Base-by-base conservation (phyloP, 2,888 invertebrate species). In the Pristionchus exspectatus region DNA sequence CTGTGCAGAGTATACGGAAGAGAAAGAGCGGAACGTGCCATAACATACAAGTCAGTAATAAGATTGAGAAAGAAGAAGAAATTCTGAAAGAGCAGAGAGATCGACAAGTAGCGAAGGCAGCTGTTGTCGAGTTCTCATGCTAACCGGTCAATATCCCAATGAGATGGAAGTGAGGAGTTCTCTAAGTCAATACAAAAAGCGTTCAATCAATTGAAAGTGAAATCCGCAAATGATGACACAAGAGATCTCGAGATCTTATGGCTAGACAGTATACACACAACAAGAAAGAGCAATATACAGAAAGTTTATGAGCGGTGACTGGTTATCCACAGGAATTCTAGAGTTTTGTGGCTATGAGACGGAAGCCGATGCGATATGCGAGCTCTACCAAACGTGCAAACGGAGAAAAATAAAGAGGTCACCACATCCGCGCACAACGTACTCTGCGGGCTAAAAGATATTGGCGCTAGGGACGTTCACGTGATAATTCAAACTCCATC, bases 61-160 rank as follows among this genome's bases (percentile, higher is more conserved):
- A 30, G 72, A 74, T 38, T 18, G 27, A 66, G 66, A 33, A 74
- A 74, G 72, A 74, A 69, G 30, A 74, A 16, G 72, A 50, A 50
- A 21, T 56, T 56, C 33, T 2, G 14, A 74, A 21, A 38, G 72
- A 74, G 33, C 30, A 74, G 38, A 18, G 72, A 38, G 33, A 74
- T 74, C 38, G 33, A 74, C n/a, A 74, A 74, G 72, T 38, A 24
- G 72, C 72, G 38, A 33, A 14, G 33, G 72, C 72, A 74, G 72
- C 72, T 74, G 72, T 74, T 69, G 27, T 56, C n/a, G n/a, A 69
- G 69, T 69, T 74, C 72, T 16, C 30, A 30, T 16, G 33, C 72
- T 74, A 33, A 21, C 38, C 72, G 33, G 72, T 74, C 72, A 74
- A 74, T 74, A 74, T 12, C 72, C 72, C 14, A 30, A 66, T 66